Evolutionary conservation across 2,113 vertebrate species (phyloP).

Genomic region (Speoplatyrhinus poulsoni): DNA sequence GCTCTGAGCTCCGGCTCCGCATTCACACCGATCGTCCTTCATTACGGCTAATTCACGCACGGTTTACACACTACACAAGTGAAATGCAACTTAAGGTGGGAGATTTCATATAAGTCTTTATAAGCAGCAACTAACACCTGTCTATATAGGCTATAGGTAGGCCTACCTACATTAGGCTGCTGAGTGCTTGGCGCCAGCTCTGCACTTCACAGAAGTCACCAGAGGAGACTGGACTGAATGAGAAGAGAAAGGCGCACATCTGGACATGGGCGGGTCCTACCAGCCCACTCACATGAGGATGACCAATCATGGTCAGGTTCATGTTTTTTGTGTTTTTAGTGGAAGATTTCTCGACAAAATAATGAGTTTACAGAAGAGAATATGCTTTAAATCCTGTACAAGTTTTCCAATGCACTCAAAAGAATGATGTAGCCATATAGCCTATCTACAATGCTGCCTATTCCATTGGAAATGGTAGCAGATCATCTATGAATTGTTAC

Average conservation of each 20-base stretch:
- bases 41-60: slow-evolving; percentile 30
- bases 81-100: neutral
- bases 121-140: neutral
- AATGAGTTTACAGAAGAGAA: no score
- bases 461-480: no score
- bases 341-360: no score
- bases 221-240: slow-evolving; percentile 32
- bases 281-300: slow-evolving; percentile 4
- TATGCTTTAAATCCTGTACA: no score
- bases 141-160: neutral
- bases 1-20: slow-evolving; percentile 40
- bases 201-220: slow-evolving; percentile 43
- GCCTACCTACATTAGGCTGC: neutral
- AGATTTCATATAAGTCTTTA: no score
- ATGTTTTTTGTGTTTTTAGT: no score
- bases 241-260: slow-evolving; percentile 39
- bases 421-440: no score
- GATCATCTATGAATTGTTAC: no score
- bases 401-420: no score
- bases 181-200: slow-evolving; percentile 41
- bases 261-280: slow-evolving; percentile 30
- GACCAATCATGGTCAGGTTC: no score
- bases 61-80: slow-evolving; percentile 48
- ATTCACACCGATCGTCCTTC: slow-evolving; percentile 45
- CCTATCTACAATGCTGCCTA: no score